Evolutionary conservation across 2,113 vertebrate genomes (phyloP), one percentile per base, ranked within the genome.

Genomic region (Dicrurus megarhynchus): DNA sequence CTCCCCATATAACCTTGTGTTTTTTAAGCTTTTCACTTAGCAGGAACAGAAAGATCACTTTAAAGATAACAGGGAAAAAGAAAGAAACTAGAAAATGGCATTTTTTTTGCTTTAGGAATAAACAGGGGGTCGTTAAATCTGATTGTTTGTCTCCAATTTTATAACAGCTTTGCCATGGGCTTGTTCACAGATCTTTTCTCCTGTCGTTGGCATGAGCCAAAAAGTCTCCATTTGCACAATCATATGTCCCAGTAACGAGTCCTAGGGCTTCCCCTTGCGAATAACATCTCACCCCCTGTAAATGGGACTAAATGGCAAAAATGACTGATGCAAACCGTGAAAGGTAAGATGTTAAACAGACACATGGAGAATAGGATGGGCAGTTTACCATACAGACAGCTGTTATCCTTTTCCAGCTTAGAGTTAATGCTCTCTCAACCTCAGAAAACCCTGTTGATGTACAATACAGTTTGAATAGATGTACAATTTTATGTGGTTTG

Each of bases 111-210:
- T 97, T 92, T 96, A 95, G 97, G 97, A 98, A 87, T 98, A 98
- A 98, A 98, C 94, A 98, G 84, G 81, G 94, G 92, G 95, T 96
- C 92, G 95, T 97, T 98, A 97, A 98, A 98, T 97, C 93, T 95
- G 95, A 97, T 98, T 98, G 97, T 97, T 98, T 97, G 98, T 98
- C 96, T 98, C 95, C 97, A 98, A 97, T 92, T 97, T 98, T 98
- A 97, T 90, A 97, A 91, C 95, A 97, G 90, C 75, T 97, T 97
- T 97, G 96, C 98, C 91, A 87, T 71, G 44, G 95, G 96, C 91
- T 94, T 97, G 73, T 97, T 97, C 89, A 93, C 93, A 98, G 67
- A 83, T 87, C 84, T 95, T 90, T 68, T 96, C 67, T 95, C 50
- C 71, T 87, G 78, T 70, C 71, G 64, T 46, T 24, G 35, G 83